Evolutionary conservation across 2,797 vertebrate species (phyloP).

Genomic region (Telmatherina bonti): DNA sequence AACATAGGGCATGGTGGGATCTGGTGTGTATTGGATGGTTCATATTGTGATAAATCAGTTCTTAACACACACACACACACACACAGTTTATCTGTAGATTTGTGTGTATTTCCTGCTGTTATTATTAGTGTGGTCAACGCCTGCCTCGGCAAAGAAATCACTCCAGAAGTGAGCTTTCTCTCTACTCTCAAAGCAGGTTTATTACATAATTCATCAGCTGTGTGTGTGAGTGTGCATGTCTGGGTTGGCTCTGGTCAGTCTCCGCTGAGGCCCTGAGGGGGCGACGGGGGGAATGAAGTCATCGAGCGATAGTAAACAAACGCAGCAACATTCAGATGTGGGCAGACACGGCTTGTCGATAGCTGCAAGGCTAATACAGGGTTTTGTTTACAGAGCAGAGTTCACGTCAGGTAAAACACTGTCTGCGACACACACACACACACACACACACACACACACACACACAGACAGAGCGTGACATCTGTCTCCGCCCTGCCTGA

Average conservation of each 20-base stretch:
- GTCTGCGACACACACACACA: too few species aligned
- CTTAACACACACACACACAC: too few species aligned
- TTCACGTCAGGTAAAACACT: conserved; percentile 49
- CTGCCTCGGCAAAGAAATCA: conserved; percentile 35
- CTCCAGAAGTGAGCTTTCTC: conserved; percentile 18
- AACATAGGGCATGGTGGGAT: conserved; percentile 34
- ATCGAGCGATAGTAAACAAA: conserved; percentile 63
- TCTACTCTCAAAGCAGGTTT: conserved; percentile 30
- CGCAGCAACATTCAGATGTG: conserved; percentile 33
- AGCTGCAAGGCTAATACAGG: conserved; percentile 59
- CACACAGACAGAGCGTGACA: conserved; percentile 25
- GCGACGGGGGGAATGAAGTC: conserved; percentile 58
- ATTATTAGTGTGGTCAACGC: conserved; percentile 40
- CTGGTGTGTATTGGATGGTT: conserved; percentile 34
- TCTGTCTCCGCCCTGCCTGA: not conserved
- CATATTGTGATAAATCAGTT: conserved; percentile 44
- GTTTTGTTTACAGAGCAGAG: conserved; percentile 59
- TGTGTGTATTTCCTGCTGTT: conserved; percentile 32
- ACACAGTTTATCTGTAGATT: conserved; percentile 21
- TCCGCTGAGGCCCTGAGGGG: conserved; percentile 23
- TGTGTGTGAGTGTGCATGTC: conserved; percentile 24
- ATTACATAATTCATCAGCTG: conserved; percentile 66
- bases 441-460: conserved; percentile 5
- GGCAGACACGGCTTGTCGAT: conserved; percentile 57
- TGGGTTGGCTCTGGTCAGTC: conserved; percentile 44